Evolutionary conservation across 92 coral and sea anemone genomes (phyloP).

Genomic region (Virgularia gustaviana): DNA sequence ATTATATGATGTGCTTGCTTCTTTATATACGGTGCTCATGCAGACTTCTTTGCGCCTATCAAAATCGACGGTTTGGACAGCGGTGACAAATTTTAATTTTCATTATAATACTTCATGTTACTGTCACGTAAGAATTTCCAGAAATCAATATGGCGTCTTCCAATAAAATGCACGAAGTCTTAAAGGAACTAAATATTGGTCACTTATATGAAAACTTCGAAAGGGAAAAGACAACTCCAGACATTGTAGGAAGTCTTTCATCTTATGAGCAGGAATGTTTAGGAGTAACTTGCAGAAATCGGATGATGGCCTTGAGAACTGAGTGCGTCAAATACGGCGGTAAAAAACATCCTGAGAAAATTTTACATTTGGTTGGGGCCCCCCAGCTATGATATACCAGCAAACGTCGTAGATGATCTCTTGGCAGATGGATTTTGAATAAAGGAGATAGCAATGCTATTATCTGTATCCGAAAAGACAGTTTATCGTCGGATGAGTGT

Average conservation of each 20-base stretch:
- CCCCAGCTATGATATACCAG: slow-evolving; percentile 42
- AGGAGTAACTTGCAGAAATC: neutral
- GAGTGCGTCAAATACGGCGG: slow-evolving; percentile 3
- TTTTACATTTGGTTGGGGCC: slow-evolving; percentile 15
- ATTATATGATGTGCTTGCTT: too few species aligned
- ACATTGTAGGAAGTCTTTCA: slow-evolving; percentile 16
- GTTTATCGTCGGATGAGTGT: slow-evolving; percentile 37
- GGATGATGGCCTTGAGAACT: slow-evolving; percentile 1
- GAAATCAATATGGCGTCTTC: slow-evolving; percentile 11
- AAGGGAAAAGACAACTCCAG: neutral
- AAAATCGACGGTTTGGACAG: too few species aligned
- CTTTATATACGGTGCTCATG: too few species aligned
- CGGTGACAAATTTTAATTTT: too few species aligned
- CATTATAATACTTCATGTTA: too few species aligned
- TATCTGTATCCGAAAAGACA: slow-evolving; percentile 47
- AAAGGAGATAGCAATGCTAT: slow-evolving; percentile 40
- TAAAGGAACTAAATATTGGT: slow-evolving; percentile 9
- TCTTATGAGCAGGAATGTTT: slow-evolving; percentile 1
- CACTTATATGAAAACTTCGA: neutral
- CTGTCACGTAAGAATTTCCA: too few species aligned
- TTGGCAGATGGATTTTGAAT: slow-evolving; percentile 54
- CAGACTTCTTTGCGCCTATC: too few species aligned
- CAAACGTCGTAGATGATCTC: slow-evolving; percentile 41
- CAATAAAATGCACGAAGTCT: neutral
- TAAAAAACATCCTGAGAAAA: slow-evolving; percentile 9